Percentiles rank a stretch among this genome's conserved stretches.
These are phyloP conservation scores for Sericinus montela DNA, from an alignment of 2,888 invertebrate species.

Conservation along the genomic window DNA sequence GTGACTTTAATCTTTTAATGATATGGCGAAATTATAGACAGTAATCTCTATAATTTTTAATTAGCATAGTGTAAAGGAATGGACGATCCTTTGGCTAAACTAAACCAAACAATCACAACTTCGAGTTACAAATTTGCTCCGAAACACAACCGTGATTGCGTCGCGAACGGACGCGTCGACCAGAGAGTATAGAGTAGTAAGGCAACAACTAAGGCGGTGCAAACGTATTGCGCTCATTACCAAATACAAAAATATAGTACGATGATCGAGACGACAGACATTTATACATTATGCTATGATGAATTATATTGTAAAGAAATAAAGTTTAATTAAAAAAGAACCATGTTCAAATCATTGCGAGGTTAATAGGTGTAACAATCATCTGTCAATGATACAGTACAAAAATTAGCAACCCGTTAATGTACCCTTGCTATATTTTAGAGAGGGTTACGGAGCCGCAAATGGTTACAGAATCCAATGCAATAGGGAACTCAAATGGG, in stretches of 20 bases:
- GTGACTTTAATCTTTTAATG: too few species aligned
- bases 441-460: too few species aligned
- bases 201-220: conserved; percentile 59
- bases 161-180: conserved; percentile 29
- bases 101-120: conserved; percentile 43
- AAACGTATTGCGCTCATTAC: conserved; percentile 28
- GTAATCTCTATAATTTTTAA: background rate
- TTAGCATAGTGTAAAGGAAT: conserved; percentile 20
- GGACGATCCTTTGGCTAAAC: conserved; percentile 25
- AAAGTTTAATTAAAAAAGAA: too few species aligned
- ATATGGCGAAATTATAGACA: conserved; percentile 9
- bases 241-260: conserved; percentile 34
- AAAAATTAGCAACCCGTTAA: too few species aligned
- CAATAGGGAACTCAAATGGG: too few species aligned
- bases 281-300: background rate
- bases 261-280: background rate
- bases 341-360: too few species aligned
- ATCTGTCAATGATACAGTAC: too few species aligned
- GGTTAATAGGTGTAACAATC: too few species aligned
- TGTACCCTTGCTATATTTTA: too few species aligned
- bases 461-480: too few species aligned
- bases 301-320: too few species aligned
- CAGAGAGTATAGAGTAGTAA: conserved; percentile 43
- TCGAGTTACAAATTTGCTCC: conserved; percentile 37
- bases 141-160: conserved; percentile 51